Base-by-base conservation (phyloP, 2,888 invertebrate species). In the Microplitis manilae region DNA sequence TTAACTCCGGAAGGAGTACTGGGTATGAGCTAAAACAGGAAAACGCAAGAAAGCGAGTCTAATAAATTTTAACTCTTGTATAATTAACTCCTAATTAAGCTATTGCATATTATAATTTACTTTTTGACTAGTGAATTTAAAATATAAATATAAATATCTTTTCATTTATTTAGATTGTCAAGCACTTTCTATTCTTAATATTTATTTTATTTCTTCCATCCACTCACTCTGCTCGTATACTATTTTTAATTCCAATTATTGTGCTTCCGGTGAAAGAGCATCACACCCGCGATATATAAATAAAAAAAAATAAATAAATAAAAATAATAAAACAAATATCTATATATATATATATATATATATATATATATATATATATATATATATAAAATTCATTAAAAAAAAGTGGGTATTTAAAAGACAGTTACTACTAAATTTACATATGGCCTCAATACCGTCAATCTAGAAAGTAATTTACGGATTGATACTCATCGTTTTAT, bases 381-480 rank as follows among this genome's bases (percentile, higher is more conserved):
- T 30, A 30, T 17, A 17, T 17, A 17, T 17, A n/a, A 20, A 20
- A 20, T 30, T 30, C 30, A 30, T 30, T 30, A 4, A n/a, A 39
- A 69, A 67, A 40, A 13, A 15, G 40, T 68, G 41, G 40, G 41
- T 68, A 40, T 68, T 50, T 13, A 8, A 50, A 50, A 50, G 50
- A 50, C 50, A 50, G 50, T 50, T 50, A 50, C 39, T 9, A 71
- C 61, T 20, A 60, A 38, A 78, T 75, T 74, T 79, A 75, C 79
- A 80, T 79, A 65, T 77, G 80, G 79, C 80, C 81, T 73, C 79
- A 61, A 79, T 80, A 67, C 62, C 71, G 40, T 71, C 68, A 73
- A 76, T 75, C 71, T 79, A 79, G 80, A 81, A 81, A 81, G 80
- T 80, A 61, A 76, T 73, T 80, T 75, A 73, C 73, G 20, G 59